Conservation (phyloP, 2,113 vertebrate genomes). For the Castor canadensis region DNA sequence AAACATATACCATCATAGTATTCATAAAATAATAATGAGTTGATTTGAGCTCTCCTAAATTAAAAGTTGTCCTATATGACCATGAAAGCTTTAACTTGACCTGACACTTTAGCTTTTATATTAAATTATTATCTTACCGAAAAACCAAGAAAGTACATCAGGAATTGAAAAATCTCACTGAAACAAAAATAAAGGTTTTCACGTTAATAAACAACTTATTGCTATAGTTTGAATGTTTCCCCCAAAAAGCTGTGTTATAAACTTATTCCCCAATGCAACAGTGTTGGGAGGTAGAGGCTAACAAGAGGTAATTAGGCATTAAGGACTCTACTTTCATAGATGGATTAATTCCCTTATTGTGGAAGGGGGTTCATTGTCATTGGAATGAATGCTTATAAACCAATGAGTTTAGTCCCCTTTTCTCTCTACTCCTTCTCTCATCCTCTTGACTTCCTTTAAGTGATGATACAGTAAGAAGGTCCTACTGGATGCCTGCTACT, state of each 20-base stretch:
- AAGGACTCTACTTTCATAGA: no score
- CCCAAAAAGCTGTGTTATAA: background rate
- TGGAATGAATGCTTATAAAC: background rate
- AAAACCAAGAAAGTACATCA: slow-evolving; percentile 18
- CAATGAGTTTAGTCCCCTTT: background rate
- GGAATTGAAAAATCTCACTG: background rate
- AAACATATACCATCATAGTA: background rate
- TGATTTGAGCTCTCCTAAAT: background rate
- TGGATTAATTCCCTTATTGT: background rate
- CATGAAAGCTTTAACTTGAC: background rate
- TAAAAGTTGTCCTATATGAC: background rate
- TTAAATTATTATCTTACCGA: background rate
- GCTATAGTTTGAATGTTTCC: background rate
- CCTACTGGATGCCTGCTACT: background rate
- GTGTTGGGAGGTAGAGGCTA: background rate
- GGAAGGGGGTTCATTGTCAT: background rate
- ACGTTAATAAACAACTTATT: background rate
- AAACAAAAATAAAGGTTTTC: slow-evolving; percentile 10
- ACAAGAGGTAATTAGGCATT: background rate
- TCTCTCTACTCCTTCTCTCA: background rate
- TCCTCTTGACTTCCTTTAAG: background rate
- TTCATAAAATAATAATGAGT: background rate
- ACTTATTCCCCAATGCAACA: background rate
- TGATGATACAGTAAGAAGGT: background rate
- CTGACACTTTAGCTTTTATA: slow-evolving; percentile 8